Percentiles rank a stretch among this genome's conserved stretches.
phyloP scores from a whole-genome alignment of 2,888 invertebrate species.

The Byasa hedistus region DNA sequence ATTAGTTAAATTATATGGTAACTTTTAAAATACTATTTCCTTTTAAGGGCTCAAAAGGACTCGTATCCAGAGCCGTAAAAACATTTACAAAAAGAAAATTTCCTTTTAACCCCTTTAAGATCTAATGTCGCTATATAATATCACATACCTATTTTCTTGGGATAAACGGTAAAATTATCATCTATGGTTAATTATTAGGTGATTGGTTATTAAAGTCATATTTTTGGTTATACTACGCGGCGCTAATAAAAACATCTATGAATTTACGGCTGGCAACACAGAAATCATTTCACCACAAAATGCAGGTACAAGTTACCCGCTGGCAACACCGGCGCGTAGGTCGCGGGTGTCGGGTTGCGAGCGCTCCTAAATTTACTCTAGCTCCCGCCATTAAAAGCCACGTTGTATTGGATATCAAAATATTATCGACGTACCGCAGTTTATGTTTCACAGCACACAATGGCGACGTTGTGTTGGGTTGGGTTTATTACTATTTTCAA shows the following conservation, averaged over 20 bases:
- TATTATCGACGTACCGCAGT: constrained; percentile 52
- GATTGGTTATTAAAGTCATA: too few species aligned
- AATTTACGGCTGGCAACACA: not conserved
- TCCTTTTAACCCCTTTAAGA: too few species aligned
- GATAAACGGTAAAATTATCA: too few species aligned
- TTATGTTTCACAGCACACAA: constrained; percentile 37
- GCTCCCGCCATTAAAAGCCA: constrained; percentile 77
- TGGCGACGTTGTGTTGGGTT: constrained; percentile 11
- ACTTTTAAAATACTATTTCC: too few species aligned
- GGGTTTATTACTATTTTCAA: constrained; percentile 19
- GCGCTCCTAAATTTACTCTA: constrained; percentile 79
- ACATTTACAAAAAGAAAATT: too few species aligned
- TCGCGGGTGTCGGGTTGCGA: constrained; percentile 64
- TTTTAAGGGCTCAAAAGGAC: too few species aligned
- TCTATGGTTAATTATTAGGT: too few species aligned
- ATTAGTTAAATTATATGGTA: too few species aligned
- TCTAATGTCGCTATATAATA: too few species aligned
- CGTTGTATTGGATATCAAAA: constrained; percentile 72
- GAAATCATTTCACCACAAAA: constrained; percentile 29
- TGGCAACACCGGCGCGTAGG: constrained; percentile 59
- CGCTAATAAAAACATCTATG: not conserved
- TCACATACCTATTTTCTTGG: too few species aligned
- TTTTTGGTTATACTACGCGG: too few species aligned
- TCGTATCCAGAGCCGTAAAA: too few species aligned
- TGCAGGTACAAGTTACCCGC: constrained; percentile 35